These are phyloP conservation scores for Anticlea derivata DNA, from an alignment of 2,888 invertebrate species.

Conservation along the genomic window DNA sequence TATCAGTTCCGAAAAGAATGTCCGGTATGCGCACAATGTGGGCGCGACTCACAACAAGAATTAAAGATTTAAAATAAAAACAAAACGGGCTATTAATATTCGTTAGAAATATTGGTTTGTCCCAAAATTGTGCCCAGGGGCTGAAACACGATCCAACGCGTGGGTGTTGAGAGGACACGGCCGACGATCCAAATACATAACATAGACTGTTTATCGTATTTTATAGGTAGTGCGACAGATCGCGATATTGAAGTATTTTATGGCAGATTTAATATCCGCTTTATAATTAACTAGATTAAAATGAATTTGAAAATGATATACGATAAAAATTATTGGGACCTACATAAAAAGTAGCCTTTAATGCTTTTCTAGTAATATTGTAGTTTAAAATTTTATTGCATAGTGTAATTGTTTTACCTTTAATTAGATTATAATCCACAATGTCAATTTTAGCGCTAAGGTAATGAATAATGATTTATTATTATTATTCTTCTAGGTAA, in stretches of 20 bases:
- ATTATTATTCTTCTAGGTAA: no score
- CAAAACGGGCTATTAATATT: slow-evolving; percentile 79
- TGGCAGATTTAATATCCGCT: slow-evolving; percentile 12
- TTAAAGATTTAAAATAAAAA: slow-evolving; percentile 66
- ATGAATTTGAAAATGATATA: no score
- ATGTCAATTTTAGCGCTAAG: no score
- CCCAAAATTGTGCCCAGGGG: slow-evolving; percentile 81
- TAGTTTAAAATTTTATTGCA: no score
- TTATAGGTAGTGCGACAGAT: slow-evolving; percentile 50
- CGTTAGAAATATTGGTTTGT: slow-evolving; percentile 83
- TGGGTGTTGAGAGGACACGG: slow-evolving; percentile 75
- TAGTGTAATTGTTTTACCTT: no score
- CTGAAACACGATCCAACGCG: slow-evolving; percentile 71
- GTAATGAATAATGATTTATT: no score
- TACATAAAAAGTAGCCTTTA: no score
- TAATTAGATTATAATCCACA: no score
- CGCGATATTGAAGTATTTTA: slow-evolving; percentile 61
- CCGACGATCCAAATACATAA: slow-evolving; percentile 55
- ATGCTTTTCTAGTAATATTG: no score
- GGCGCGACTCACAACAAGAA: slow-evolving; percentile 63
- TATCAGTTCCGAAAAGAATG: slow-evolving; percentile 50
- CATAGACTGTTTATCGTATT: slow-evolving; percentile 52
- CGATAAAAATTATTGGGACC: no score
- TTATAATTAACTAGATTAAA: slow-evolving; percentile 14
- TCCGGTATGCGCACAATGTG: slow-evolving; percentile 61